These are phyloP conservation scores for Perca fluviatilis DNA, from an alignment of 2,113 vertebrate genomes.

Conservation along the genomic window DNA sequence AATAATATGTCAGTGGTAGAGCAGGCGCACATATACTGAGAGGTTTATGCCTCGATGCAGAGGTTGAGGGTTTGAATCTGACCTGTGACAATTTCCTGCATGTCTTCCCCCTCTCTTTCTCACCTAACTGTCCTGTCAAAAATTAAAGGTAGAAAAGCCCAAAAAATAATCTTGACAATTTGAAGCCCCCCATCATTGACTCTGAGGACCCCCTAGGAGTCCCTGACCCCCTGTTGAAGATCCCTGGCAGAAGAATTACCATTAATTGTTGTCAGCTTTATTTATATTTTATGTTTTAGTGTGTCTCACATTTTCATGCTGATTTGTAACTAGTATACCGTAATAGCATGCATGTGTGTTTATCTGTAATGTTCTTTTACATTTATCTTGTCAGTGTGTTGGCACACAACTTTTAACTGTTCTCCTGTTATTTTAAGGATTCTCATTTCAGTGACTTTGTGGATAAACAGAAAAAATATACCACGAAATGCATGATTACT, in stretches of 20 bases:
- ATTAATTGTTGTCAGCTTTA: background rate
- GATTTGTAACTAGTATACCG: background rate
- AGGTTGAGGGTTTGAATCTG: too few species aligned
- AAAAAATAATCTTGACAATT: too few species aligned
- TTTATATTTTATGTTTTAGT: background rate
- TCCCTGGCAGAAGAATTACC: background rate
- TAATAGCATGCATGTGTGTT: background rate
- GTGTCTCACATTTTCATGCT: background rate
- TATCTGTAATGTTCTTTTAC: background rate
- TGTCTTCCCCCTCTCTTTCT: too few species aligned
- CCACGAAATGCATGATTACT: constrained; percentile 86
- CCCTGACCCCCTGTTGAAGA: too few species aligned
- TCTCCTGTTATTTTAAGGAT: constrained; percentile 81
- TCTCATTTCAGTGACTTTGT: constrained; percentile 89
- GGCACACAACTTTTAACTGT: background rate
- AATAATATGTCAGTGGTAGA: too few species aligned
- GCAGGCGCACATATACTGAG: too few species aligned
- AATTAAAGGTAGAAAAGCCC: too few species aligned
- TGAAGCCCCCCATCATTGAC: too few species aligned
- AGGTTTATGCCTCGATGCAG: too few species aligned
- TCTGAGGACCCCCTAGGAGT: too few species aligned
- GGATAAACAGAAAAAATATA: constrained; percentile 89
- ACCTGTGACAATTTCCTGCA: too few species aligned
- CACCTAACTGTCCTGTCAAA: too few species aligned
- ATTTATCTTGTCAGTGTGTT: background rate